Evolutionary conservation across 2,888 invertebrate genomes (phyloP).

Genomic region (Tetrapedia diversipes): DNA sequence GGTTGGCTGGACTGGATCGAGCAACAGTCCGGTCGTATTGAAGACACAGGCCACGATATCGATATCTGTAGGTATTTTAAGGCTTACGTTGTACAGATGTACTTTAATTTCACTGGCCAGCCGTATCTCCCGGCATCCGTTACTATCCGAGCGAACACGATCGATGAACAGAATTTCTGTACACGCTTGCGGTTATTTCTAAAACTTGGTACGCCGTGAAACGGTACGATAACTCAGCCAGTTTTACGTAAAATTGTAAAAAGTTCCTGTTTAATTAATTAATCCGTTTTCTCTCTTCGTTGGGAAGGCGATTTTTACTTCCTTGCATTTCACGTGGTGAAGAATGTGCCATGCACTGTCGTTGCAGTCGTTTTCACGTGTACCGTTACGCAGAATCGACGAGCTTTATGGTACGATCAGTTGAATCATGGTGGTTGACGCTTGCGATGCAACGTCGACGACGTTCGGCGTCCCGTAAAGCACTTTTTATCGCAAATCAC

Average conservation of each 20-base stretch:
- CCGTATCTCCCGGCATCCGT: not conserved
- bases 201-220: no score
- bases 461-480: conserved; percentile 15
- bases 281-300: no score
- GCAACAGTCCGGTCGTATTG: not conserved
- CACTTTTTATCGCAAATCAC: conserved; percentile 37
- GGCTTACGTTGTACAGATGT: not conserved
- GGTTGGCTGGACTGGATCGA: not conserved
- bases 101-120: not conserved
- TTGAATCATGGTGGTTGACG: not conserved
- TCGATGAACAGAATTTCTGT: not conserved
- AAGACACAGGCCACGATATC: not conserved
- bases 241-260: no score
- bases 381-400: no score
- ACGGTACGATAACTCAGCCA: no score
- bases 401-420: no score
- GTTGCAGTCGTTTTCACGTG: no score
- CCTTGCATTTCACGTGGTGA: no score
- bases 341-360: no score
- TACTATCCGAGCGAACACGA: not conserved
- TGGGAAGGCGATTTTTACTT: no score
- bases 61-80: conserved; percentile 1
- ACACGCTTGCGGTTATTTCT: no score
- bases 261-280: no score
- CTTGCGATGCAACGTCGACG: not conserved